Base-by-base conservation (phyloP, 2,113 vertebrate genomes). In the Coryphaenoides rupestris region DNA sequence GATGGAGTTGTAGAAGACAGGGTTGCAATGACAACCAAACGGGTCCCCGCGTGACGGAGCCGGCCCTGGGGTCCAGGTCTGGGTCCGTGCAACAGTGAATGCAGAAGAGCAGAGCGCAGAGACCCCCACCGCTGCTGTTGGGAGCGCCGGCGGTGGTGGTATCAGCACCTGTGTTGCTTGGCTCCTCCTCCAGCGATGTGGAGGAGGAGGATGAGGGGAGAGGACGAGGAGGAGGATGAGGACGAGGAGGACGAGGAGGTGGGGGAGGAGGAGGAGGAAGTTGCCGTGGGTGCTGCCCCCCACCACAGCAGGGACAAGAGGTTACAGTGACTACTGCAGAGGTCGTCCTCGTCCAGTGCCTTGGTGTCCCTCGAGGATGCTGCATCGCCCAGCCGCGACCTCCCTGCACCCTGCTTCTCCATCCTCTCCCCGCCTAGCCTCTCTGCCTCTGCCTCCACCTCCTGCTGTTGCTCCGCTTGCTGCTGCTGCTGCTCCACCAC, bases 1-100 rank as follows among this genome's bases (percentile, higher is more conserved):
- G 65, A 92, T 74, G 55, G 91, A 92, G 81, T 90, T 88, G 81
- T 92, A 90, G 21, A 93, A 94, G 5, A 92, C 85, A 0, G 92
- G 91, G 77, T 94, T 95, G 64, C 84, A 89, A 55, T 91, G 92
- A 72, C 91, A 89, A 22, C 78, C 81, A 5, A 82, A 79, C 26
- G 83, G 74, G 47, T 89, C 87, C 0, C 76, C 63, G 60, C 83
- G 83, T n/a, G 86, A 80, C 26, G 73, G 78, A 5, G 24, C 60
- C 0, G 79, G 81, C 63, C 86, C 89, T n/a, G 55, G 77, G 28
- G 0, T 75, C 84, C 55, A n/a, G n/a, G n/a, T n/a, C n/a, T n/a
- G 73, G 16, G 64, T 69, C 82, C 13, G 76, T 73, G 52, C 80
- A 80, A 74, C 90, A 91, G 77, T 88, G 92, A 60, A 91, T 65